Base-by-base conservation (phyloP, 2,113 vertebrate genomes). In the Daubentonia madagascariensis region DNA sequence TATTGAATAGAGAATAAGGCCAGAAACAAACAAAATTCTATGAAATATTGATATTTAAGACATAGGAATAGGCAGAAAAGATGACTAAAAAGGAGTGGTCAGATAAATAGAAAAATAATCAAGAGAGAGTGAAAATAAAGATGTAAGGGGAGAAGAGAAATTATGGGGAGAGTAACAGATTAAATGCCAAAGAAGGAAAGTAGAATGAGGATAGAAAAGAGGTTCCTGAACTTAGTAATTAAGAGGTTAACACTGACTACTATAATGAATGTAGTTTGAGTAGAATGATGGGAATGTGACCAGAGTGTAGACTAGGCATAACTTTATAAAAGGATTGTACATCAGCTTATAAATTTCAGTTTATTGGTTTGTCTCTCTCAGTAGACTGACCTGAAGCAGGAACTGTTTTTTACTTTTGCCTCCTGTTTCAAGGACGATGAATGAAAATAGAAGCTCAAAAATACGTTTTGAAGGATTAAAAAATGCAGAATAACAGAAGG, bases 1-100 rank as follows among this genome's bases (percentile, higher is more conserved):
- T 2, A 61, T 10, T 78, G 75, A 70, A n/a, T 32, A 72, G 2
- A 75, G 30, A 78, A 83, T 50, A 79, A 83, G 40, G 22, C 57
- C 25, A 89, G 40, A 95, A 5, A 78, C 5, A 92, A 12, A 84
- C 5, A 86, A 97, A 95, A 86, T 91, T 76, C 37, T 83, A 73
- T 5, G 50, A 11, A 32, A 87, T 63, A 85, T 2, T 92, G 16
- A 30, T 79, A 83, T 59, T 96, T 96, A 43, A 84, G 35, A 14
- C 75, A 70, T 10, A 85, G 54, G 2, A 84, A 86, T 40, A 87
- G 23, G 30, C 14, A 50, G 3, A 94, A 45, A 78, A 45, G 16
- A 89, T 28, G 32, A 68, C 14, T 68, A 45, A 85, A 80, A 85
- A 54, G 28, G 9, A 59, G 16, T 37, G 37, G 3, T 52, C 20